A percentile compares a stretch with the other conserved stretches of the same genome.
Evolutionary conservation across 2,888 invertebrate species (phyloP).

Genomic region (Ganaspis brasiliensis): DNA sequence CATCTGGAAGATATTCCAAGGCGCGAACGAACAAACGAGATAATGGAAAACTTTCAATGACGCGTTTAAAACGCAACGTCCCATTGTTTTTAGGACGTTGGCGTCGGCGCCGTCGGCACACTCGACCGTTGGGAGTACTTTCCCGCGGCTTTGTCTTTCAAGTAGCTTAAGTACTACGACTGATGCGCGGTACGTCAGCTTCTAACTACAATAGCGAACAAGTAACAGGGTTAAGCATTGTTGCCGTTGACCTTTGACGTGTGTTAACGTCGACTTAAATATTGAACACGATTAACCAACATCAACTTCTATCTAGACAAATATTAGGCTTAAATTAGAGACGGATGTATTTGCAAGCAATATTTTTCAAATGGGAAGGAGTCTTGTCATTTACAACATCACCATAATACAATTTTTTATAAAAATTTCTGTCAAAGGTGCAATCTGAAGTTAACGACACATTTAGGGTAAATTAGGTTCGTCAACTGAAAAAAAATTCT

Average conservation of each 20-base stretch:
- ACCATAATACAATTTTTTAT: no score
- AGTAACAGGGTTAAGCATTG: constrained; percentile 38
- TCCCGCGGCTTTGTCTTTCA: constrained; percentile 23
- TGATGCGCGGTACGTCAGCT: constrained; percentile 32
- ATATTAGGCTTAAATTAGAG: no score
- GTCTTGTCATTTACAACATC: no score
- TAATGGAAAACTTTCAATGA: constrained; percentile 39
- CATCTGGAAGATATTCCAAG: constrained; percentile 37
- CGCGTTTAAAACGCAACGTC: constrained; percentile 34
- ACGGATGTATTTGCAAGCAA: no score
- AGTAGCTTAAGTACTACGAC: constrained; percentile 30
- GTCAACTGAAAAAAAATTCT: no score
- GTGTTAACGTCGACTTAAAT: constrained; percentile 1
- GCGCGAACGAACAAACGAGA: constrained; percentile 31
- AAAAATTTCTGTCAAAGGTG: no score
- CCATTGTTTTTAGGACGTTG: constrained; percentile 34
- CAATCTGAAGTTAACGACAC: no score
- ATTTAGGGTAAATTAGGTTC: no score
- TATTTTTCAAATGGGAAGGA: no score
- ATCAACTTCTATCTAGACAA: no score
- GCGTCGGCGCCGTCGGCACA: constrained; percentile 12
- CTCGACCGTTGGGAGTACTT: constrained; percentile 29
- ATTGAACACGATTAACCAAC: not conserved
- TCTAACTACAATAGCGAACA: constrained; percentile 2
- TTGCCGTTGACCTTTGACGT: constrained; percentile 31